Conservation (phyloP, 1,140 invertebrate genomes). For the Heliconius himera region DNA sequence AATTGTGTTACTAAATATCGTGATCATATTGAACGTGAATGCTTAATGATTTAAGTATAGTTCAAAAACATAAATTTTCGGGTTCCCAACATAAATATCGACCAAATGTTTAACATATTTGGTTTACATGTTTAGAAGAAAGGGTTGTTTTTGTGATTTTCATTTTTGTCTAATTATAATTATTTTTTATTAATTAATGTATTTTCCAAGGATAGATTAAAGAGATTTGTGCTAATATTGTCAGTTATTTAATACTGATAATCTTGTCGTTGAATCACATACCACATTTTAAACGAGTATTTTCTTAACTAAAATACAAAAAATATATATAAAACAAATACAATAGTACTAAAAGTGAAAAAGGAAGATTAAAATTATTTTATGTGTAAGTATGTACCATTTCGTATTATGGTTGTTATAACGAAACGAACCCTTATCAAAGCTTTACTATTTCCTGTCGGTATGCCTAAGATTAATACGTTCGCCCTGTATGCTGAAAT, state of each 20-base stretch:
- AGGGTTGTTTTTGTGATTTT: too few species aligned
- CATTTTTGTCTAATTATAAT: too few species aligned
- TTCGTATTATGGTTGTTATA: background rate
- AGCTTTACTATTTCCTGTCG: conserved; percentile 6
- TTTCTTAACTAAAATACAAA: too few species aligned
- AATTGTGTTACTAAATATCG: conserved; percentile 13
- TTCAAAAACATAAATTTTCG: background rate
- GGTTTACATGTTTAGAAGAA: too few species aligned
- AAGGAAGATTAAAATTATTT: background rate
- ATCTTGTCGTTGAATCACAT: too few species aligned
- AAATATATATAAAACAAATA: too few species aligned
- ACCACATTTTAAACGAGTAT: too few species aligned
- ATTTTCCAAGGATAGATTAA: too few species aligned
- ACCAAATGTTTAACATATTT: background rate
- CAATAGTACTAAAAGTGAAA: background rate
- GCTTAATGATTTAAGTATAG: background rate
- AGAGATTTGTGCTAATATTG: too few species aligned
- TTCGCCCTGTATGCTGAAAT: background rate
- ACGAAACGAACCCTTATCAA: conserved; percentile 1
- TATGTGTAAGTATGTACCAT: background rate
- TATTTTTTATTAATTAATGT: too few species aligned
- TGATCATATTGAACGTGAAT: conserved; percentile 3
- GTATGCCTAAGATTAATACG: background rate
- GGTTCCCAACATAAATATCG: background rate
- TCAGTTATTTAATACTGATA: too few species aligned